A percentile compares a stretch with the other conserved stretches of the same genome.
Conservation (phyloP, 2,888 invertebrate genomes). For the Phania funesta region DNA sequence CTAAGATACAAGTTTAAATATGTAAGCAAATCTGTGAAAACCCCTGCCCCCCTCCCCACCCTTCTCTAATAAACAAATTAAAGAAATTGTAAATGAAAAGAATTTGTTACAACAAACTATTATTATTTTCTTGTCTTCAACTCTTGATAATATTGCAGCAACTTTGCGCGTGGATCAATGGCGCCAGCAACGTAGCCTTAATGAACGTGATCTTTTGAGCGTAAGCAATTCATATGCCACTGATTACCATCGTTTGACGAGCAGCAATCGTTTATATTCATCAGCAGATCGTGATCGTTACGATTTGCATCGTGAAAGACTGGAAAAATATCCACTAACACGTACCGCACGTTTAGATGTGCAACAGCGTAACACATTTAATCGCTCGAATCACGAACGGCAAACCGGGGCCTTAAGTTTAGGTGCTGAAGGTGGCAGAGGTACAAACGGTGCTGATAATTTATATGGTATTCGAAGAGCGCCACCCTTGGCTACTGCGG, state of each 20-base stretch:
- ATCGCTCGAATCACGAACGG: slow-evolving; percentile 81
- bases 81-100: background rate
- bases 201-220: slow-evolving; percentile 77
- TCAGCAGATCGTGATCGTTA: slow-evolving; percentile 78
- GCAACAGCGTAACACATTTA: slow-evolving; percentile 79
- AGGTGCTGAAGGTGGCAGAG: slow-evolving; percentile 32
- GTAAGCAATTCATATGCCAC: slow-evolving; percentile 71
- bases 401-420: slow-evolving; percentile 71
- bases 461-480: slow-evolving; percentile 63
- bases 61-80: background rate
- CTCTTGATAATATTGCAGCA: slow-evolving; percentile 71
- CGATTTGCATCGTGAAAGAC: slow-evolving; percentile 77
- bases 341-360: slow-evolving; percentile 80
- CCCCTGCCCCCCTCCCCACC: background rate
- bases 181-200: slow-evolving; percentile 78
- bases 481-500: slow-evolving; percentile 68
- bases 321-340: slow-evolving; percentile 77
- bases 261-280: slow-evolving; percentile 76
- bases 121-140: slow-evolving; percentile 55
- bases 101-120: slow-evolving; percentile 48
- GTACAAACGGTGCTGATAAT: slow-evolving; percentile 3
- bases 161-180: slow-evolving; percentile 73
- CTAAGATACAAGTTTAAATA: background rate
- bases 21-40: slow-evolving; percentile 11
- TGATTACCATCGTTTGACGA: slow-evolving; percentile 75